A percentile compares a stretch with the other conserved stretches of the same genome.
Evolutionary conservation across 2,888 invertebrate genomes (phyloP).

Genomic region (Augiades crinisus): DNA sequence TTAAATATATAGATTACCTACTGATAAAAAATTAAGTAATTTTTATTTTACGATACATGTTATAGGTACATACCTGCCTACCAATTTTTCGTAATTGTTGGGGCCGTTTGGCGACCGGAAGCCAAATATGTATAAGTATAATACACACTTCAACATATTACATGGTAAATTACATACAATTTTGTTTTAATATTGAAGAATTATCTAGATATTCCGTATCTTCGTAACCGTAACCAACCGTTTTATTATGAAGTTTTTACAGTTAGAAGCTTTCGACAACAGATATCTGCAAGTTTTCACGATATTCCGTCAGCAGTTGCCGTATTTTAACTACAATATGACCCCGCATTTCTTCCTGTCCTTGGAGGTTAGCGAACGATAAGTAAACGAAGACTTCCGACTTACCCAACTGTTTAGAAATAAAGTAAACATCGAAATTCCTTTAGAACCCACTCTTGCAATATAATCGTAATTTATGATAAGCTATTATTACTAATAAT

Average conservation of each 20-base stretch:
- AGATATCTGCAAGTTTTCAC: constrained; percentile 8
- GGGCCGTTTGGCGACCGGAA: no score
- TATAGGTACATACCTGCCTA: no score
- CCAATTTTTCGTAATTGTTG: no score
- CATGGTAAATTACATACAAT: no score
- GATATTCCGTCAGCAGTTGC: background rate
- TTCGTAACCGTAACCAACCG: background rate
- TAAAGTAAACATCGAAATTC: background rate
- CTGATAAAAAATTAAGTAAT: no score
- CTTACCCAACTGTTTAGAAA: background rate
- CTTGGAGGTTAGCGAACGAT: background rate
- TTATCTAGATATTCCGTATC: background rate
- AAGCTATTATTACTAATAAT: no score
- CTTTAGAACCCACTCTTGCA: background rate
- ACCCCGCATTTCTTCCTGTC: background rate
- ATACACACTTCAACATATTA: no score
- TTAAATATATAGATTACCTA: no score
- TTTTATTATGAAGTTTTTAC: constrained; percentile 9
- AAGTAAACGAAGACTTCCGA: background rate
- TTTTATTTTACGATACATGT: no score
- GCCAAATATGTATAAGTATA: no score
- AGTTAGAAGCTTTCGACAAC: background rate
- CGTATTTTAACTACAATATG: constrained; percentile 11
- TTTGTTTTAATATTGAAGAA: no score
- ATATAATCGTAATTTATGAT: no score